Conservation (phyloP, 1,140 invertebrate species). For the Hermetia illucens region DNA sequence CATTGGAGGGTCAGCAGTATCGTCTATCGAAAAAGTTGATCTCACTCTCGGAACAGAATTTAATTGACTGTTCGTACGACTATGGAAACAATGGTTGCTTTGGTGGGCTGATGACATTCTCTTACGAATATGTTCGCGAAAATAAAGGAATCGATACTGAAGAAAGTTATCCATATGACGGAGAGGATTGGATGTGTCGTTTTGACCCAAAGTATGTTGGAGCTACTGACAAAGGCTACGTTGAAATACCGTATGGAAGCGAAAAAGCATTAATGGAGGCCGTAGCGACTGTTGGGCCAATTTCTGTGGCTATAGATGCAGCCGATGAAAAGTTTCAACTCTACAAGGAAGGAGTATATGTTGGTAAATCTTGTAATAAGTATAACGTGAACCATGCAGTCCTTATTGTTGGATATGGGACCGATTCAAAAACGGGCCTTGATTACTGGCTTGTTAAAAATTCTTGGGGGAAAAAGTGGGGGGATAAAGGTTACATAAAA, state of each 20-base stretch:
- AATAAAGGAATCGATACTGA: conserved; percentile 58
- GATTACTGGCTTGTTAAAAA: conserved; percentile 13
- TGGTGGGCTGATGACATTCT: conserved; percentile 46
- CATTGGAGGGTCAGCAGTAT: conserved; percentile 52
- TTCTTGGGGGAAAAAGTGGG: conserved; percentile 36
- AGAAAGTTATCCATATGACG: conserved; percentile 41
- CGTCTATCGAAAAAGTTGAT: conserved; percentile 40
- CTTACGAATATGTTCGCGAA: conserved; percentile 43
- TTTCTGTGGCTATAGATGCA: conserved; percentile 36
- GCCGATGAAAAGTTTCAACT: conserved; percentile 2
- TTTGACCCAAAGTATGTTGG: conserved; percentile 4
- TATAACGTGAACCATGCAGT: not conserved
- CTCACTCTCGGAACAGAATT: conserved; percentile 52
- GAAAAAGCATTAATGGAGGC: conserved; percentile 36
- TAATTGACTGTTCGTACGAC: conserved; percentile 46
- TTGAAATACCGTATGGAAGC: conserved; percentile 51
- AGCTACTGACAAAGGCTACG: conserved; percentile 49
- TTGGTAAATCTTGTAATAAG: not conserved
- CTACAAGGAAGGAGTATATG: not conserved
- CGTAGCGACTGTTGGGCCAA: not conserved
- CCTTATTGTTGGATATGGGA: conserved; percentile 1
- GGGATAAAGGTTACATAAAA: conserved; percentile 39
- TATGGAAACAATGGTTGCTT: conserved; percentile 51
- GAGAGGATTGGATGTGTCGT: conserved; percentile 11
- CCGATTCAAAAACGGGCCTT: not conserved